Evolutionary conservation across 2,888 invertebrate species (phyloP).

Genomic region (Macrophya annulata): DNA sequence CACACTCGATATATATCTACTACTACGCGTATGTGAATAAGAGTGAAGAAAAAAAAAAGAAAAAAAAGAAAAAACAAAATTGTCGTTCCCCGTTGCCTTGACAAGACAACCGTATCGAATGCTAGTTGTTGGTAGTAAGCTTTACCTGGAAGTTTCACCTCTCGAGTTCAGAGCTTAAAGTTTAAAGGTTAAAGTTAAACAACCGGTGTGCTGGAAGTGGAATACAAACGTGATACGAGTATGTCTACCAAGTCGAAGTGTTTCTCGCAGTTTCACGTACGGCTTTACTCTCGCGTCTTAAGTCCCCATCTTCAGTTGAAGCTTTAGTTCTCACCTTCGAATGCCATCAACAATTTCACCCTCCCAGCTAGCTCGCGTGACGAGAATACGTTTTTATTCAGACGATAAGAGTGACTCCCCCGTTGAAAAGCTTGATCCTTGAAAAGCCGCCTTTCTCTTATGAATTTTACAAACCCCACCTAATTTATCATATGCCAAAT

Average conservation of each 20-base stretch:
- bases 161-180: background rate
- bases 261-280: constrained; percentile 33
- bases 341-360: constrained; percentile 17
- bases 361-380: background rate
- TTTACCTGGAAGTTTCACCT: background rate
- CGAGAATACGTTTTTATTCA: constrained; percentile 15
- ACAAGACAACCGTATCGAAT: background rate
- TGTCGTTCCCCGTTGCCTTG: background rate
- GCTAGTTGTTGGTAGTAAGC: background rate
- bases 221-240: constrained; percentile 31
- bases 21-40: background rate
- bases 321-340: constrained; percentile 1
- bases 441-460: background rate
- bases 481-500: background rate
- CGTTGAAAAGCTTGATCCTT: background rate
- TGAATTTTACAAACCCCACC: background rate
- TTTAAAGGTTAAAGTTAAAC: constrained; percentile 21
- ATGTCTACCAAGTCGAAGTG: constrained; percentile 29
- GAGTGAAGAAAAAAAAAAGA: background rate
- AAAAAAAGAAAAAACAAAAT: background rate
- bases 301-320: constrained; percentile 16
- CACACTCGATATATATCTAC: background rate
- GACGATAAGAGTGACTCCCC: background rate
- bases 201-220: background rate
- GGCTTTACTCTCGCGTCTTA: constrained; percentile 3